Evolutionary conservation across 1,140 invertebrate genomes (phyloP), one percentile per base, ranked within the genome.

Genomic region (Papilio xuthus): DNA sequence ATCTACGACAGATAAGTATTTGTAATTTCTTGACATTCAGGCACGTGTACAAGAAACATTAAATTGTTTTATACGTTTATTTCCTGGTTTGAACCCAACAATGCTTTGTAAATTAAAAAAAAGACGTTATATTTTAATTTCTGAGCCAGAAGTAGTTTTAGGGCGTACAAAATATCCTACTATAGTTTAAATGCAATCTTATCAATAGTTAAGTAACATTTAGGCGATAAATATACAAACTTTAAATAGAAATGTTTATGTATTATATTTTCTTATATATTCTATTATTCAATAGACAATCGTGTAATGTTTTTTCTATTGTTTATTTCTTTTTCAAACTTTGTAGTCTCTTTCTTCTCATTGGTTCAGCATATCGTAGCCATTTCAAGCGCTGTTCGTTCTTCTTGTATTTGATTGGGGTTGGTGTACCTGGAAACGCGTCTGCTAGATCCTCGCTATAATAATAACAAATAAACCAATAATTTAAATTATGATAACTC

Each of bases 401-500:
- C n/a, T 41, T 76, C 32, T 9, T 56, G 15, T 41, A 23, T n/a
- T 18, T 56, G 4, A 41, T 44, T 32, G 28, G 32, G 20, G 23
- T 63, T 18, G 56, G 26, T 42, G 10, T 44, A 60, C 74, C 74
- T 10, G 74, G 53, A 13, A 60, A 63, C 6, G 56, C 18, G 18
- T 76, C 74, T 41, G 74, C 8, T 37, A 76, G 32, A 32, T 56
- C 44, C 9, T 32, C 72, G 9, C 79, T 84, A 76, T 77, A 84
- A 47, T 78, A 73, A 77, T 78, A 69, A 71, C n/a, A 18, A 78
- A 28, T 32, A 53, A 53, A n/a, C n/a, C 6, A 6, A 20, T 53
- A 10, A 37, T 37, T 37, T 37, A 37, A 37, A 37, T 37, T 37
- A 37, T n/a, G n/a, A n/a, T 53, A 53, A 53, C 18, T 0, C n/a